Percentiles rank a stretch among this genome's conserved stretches.
These are phyloP conservation scores for Microcebus tavaratra DNA, from an alignment of 2,113 vertebrate genomes.

Conservation along the genomic window DNA sequence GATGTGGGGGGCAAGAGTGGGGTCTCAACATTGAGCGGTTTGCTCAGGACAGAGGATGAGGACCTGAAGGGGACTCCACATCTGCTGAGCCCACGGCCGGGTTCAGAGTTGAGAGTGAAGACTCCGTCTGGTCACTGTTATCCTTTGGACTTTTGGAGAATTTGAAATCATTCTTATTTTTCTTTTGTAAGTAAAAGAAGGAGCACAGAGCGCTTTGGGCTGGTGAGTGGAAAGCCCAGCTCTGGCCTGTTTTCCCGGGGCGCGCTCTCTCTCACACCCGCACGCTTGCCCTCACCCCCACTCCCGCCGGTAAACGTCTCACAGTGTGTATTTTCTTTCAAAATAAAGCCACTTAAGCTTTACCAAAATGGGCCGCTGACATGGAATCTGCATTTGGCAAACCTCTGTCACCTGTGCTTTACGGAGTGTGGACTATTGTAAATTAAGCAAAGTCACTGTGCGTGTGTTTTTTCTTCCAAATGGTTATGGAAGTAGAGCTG, in stretches of 20 bases:
- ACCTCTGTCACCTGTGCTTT: slow-evolving; percentile 28
- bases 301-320: slow-evolving; percentile 45
- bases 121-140: not conserved
- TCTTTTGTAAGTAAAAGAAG: not conserved
- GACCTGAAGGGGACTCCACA: fast-evolving
- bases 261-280: not conserved
- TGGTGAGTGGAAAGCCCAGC: not conserved
- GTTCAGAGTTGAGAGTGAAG: not conserved
- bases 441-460: slow-evolving; percentile 37
- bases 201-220: not conserved
- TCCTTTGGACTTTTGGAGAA: not conserved
- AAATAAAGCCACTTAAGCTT: slow-evolving; percentile 62
- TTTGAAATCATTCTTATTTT: not conserved
- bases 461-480: not conserved
- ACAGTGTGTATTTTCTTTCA: slow-evolving; percentile 70
- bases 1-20: too few species aligned
- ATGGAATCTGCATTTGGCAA: slow-evolving; percentile 58
- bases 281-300: not conserved
- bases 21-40: fast-evolving
- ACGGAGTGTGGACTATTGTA: slow-evolving; percentile 54
- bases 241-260: not conserved
- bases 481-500: slow-evolving; percentile 50
- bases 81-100: not conserved
- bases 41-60: not conserved
- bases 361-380: slow-evolving; percentile 39